Evolutionary conservation across 1,140 invertebrate genomes (phyloP).

Genomic region (Tenebrio molitor): DNA sequence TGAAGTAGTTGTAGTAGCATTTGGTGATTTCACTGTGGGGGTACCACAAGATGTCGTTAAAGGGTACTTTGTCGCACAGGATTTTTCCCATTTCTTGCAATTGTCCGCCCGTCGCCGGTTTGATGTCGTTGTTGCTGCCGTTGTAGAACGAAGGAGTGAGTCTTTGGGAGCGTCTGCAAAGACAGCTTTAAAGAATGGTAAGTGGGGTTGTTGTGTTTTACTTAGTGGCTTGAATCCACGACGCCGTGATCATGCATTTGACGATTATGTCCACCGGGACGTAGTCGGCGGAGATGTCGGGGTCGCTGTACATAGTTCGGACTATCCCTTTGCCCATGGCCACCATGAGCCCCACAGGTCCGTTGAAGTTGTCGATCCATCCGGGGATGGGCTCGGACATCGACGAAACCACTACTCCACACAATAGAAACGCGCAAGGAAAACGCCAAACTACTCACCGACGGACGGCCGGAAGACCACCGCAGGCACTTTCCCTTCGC

Average conservation of each 20-base stretch:
- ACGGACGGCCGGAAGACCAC: constrained; percentile 94
- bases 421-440: not conserved
- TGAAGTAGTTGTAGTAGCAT: constrained; percentile 69
- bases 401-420: constrained; percentile 74
- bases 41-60: constrained; percentile 79
- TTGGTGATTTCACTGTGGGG: constrained; percentile 70
- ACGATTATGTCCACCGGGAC: constrained; percentile 90
- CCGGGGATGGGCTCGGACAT: constrained; percentile 78
- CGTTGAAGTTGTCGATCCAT: constrained; percentile 97
- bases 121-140: constrained; percentile 74
- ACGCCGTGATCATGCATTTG: constrained; percentile 82
- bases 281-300: constrained; percentile 78
- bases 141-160: constrained; percentile 72
- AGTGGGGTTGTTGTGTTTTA: constrained; percentile 56
- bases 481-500: constrained; percentile 77
- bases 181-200: not conserved
- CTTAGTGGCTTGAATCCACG: constrained; percentile 81
- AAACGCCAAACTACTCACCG: constrained; percentile 70
- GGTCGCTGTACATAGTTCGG: constrained; percentile 77
- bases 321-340: constrained; percentile 87
- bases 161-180: not conserved
- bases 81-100: constrained; percentile 71
- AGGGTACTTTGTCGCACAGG: constrained; percentile 71
- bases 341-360: constrained; percentile 83
- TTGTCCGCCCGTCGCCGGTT: constrained; percentile 77